phyloP scores from a whole-genome alignment of 2,797 vertebrate genomes.

The Sebastes oblongus region DNA sequence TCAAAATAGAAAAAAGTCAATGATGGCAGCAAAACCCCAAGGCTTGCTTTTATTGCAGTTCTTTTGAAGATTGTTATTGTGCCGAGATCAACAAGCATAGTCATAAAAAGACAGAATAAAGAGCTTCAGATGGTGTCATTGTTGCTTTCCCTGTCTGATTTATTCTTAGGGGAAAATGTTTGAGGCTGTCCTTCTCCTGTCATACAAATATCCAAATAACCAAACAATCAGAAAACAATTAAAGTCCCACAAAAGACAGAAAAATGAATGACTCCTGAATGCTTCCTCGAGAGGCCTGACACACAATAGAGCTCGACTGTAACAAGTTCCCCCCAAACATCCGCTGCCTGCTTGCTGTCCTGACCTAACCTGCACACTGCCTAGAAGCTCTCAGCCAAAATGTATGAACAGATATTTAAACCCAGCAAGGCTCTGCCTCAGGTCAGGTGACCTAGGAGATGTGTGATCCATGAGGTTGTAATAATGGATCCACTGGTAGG shows the following conservation, averaged over 20 bases:
- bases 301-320: neutral
- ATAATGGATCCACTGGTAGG: neutral
- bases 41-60: constrained; percentile 9
- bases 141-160: neutral
- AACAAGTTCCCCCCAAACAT: neutral
- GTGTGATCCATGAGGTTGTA: neutral
- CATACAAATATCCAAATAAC: neutral
- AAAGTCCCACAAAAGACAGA: neutral
- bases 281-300: neutral
- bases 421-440: neutral
- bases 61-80: constrained; percentile 5
- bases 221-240: neutral
- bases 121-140: neutral
- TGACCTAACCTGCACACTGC: no score
- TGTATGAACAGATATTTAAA: neutral
- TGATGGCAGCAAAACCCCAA: neutral
- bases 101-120: constrained; percentile 3
- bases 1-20: neutral
- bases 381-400: neutral
- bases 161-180: neutral
- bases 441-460: neutral
- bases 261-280: neutral
- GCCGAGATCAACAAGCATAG: constrained; percentile 3
- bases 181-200: neutral
- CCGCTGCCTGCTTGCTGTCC: neutral